Evolutionary conservation across 2,888 invertebrate species (phyloP).

Genomic region (Masnerella sp.): DNA sequence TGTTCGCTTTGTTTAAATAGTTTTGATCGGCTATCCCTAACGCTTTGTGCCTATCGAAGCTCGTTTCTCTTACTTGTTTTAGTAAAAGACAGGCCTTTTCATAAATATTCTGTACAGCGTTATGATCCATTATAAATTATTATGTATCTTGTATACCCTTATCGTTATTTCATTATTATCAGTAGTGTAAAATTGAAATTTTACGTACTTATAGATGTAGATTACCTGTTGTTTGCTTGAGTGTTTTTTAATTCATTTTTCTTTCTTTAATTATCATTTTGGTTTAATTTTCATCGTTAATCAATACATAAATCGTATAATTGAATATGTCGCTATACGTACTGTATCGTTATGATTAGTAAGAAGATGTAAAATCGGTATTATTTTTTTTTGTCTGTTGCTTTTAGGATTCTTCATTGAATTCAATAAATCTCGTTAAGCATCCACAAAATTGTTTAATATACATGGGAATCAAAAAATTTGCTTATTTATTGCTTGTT

Average conservation of each 20-base stretch:
- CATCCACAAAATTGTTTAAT: constrained; percentile 76
- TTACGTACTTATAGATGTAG: constrained; percentile 75
- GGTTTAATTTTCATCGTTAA: constrained; percentile 51
- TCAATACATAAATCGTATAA: constrained; percentile 64
- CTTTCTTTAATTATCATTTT: constrained; percentile 41
- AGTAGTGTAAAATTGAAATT: constrained; percentile 78
- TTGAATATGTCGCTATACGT: constrained; percentile 76
- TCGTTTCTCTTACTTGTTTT: constrained; percentile 69
- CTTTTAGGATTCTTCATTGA: constrained; percentile 66
- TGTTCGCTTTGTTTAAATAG: constrained; percentile 18
- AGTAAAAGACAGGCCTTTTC: constrained; percentile 74
- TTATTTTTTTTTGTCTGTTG: constrained; percentile 66
- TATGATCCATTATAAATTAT: constrained; percentile 76
- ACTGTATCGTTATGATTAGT: constrained; percentile 76
- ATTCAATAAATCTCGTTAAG: constrained; percentile 75
- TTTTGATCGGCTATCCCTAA: constrained; percentile 51
- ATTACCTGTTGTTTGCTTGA: constrained; percentile 70
- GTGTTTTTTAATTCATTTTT: constrained; percentile 65
- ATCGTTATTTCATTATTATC: constrained; percentile 77
- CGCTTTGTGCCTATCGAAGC: constrained; percentile 59
- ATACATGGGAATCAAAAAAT: constrained; percentile 76
- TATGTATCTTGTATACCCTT: constrained; percentile 75
- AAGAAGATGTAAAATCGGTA: constrained; percentile 78
- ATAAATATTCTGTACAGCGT: constrained; percentile 78
- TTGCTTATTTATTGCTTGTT: constrained; percentile 77